Evolutionary conservation across 2,888 invertebrate genomes (phyloP).

Genomic region (Endotricha flammealis): DNA sequence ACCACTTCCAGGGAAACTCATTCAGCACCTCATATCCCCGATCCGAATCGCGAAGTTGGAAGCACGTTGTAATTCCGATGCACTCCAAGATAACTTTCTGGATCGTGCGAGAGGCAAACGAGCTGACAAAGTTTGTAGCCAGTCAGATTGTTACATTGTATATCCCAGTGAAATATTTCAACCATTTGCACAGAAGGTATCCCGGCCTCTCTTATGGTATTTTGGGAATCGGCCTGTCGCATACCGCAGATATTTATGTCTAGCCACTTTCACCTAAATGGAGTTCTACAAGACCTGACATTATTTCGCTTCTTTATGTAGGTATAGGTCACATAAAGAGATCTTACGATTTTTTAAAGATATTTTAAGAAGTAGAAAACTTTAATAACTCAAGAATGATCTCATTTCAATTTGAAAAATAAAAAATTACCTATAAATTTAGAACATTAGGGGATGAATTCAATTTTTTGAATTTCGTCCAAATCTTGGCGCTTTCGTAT

Average conservation of each 20-base stretch:
- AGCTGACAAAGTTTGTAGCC: constrained; percentile 57
- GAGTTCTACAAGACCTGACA: no score
- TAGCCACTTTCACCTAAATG: constrained; percentile 22
- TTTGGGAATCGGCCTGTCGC: constrained; percentile 24
- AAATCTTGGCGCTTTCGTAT: no score
- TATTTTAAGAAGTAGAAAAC: no score
- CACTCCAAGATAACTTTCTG: constrained; percentile 65
- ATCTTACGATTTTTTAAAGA: no score
- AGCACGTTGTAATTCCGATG: constrained; percentile 68
- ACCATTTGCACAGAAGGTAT: constrained; percentile 38
- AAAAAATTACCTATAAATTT: no score
- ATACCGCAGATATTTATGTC: constrained; percentile 25
- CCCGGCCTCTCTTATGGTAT: constrained; percentile 26
- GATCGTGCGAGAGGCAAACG: constrained; percentile 59
- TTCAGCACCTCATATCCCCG: constrained; percentile 36
- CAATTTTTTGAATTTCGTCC: no score
- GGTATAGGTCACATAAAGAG: no score
- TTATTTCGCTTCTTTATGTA: no score
- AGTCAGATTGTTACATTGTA: constrained; percentile 10
- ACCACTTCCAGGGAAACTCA: constrained; percentile 37
- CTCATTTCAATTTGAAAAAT: no score
- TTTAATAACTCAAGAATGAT: no score
- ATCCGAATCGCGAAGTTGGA: constrained; percentile 59
- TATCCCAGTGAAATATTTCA: constrained; percentile 30
- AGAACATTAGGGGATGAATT: no score